phyloP scores from a whole-genome alignment of 2,797 vertebrate species.

The Sebastes goodei region DNA sequence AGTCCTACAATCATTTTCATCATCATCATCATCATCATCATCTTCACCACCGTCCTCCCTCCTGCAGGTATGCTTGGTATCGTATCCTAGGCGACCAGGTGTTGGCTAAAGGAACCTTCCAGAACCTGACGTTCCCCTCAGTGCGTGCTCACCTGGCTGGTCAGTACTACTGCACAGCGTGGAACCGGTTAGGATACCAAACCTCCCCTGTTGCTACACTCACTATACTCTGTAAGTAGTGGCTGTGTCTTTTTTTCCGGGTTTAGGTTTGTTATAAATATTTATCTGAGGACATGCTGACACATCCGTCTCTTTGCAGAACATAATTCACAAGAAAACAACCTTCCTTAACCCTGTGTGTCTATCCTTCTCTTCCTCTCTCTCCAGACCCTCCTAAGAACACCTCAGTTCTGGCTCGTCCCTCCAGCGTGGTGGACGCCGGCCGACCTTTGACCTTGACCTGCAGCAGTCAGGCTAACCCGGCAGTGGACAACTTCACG shows the following conservation, averaged over 20 bases:
- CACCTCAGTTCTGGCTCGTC: conserved; percentile 81
- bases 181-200: conserved; percentile 77
- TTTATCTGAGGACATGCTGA: neutral
- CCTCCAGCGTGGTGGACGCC: conserved; percentile 83
- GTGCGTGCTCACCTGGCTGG: conserved; percentile 76
- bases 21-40: neutral
- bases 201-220: conserved; percentile 70
- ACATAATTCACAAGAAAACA: neutral
- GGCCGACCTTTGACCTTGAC: conserved; percentile 84
- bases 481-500: conserved; percentile 85
- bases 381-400: conserved; percentile 83
- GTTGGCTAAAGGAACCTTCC: conserved; percentile 67
- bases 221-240: conserved; percentile 82
- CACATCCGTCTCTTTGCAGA: neutral
- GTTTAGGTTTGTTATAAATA: neutral
- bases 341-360: neutral
- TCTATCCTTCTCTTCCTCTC: neutral
- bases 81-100: conserved; percentile 72
- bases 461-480: conserved; percentile 84
- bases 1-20: neutral
- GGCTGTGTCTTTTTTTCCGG: neutral
- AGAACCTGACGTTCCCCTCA: conserved; percentile 75
- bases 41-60: neutral
- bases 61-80: conserved; percentile 79
- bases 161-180: conserved; percentile 82